Conservation (phyloP, 2,113 vertebrate genomes). For the Stegastes partitus region DNA sequence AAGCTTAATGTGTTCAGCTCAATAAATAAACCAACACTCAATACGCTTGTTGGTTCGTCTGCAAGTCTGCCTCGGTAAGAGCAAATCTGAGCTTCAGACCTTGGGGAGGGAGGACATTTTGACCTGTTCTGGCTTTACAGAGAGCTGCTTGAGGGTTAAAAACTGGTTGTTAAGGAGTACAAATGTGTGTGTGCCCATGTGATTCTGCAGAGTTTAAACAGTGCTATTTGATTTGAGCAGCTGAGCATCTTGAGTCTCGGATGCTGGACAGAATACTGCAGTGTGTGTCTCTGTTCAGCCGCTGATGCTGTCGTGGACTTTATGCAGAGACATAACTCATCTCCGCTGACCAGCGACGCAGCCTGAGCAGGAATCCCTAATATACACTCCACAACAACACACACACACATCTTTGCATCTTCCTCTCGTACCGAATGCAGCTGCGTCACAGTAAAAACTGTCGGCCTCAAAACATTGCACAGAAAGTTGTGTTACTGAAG, state of each 20-base stretch:
- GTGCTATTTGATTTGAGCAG: not conserved
- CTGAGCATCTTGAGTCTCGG: not conserved
- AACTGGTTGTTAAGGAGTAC: not conserved
- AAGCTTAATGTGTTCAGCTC: too few species aligned
- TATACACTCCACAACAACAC: slow-evolving; percentile 7
- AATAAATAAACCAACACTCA: too few species aligned
- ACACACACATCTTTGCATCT: not conserved
- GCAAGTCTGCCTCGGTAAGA: too few species aligned
- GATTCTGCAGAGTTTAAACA: slow-evolving; percentile 4
- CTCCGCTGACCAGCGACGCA: slow-evolving; percentile 46
- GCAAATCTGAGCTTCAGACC: too few species aligned
- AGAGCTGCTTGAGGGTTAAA: too few species aligned
- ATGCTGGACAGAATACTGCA: not conserved
- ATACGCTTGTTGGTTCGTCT: too few species aligned
- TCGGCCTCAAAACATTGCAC: too few species aligned
- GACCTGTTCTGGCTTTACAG: too few species aligned
- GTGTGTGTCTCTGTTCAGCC: slow-evolving; percentile 25
- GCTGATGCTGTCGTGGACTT: slow-evolving; percentile 33
- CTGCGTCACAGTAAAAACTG: not conserved
- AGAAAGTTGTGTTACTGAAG: too few species aligned
- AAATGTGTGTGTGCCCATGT: not conserved
- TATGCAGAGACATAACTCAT: slow-evolving; percentile 80
- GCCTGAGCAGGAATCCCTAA: slow-evolving; percentile 23
- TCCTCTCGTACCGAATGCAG: not conserved
- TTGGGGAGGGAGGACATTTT: too few species aligned